Percentiles rank a stretch among this genome's conserved stretches.
Evolutionary conservation across 2,113 vertebrate genomes (phyloP).

Genomic region (Rhinopomastus cyanomelas): DNA sequence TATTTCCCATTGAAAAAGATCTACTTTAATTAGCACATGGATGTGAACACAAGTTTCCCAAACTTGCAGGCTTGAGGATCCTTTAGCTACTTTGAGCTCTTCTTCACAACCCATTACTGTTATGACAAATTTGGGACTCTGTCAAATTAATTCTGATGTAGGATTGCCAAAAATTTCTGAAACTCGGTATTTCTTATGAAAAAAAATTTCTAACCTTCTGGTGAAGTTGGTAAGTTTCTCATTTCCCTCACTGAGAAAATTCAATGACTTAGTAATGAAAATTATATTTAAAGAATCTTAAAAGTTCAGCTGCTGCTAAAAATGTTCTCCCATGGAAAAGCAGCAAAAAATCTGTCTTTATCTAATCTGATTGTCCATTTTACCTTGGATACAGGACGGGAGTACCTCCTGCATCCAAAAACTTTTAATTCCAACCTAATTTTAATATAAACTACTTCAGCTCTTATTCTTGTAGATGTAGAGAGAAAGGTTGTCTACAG

Average conservation of each 20-base stretch:
- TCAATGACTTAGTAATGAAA: background rate
- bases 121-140: background rate
- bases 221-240: background rate
- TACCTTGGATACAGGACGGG: background rate
- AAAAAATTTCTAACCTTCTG: background rate
- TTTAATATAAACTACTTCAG: background rate
- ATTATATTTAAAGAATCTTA: background rate
- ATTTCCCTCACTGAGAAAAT: background rate
- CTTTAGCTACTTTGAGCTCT: background rate
- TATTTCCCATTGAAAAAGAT: background rate
- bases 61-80: background rate
- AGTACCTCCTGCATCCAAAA: background rate
- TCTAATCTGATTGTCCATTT: background rate
- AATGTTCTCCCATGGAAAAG: background rate
- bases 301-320: background rate
- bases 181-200: background rate
- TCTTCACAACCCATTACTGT: background rate
- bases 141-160: background rate
- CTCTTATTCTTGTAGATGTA: background rate
- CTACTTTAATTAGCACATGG: background rate
- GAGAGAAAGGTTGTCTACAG: background rate
- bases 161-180: background rate
- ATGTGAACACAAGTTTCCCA: background rate
- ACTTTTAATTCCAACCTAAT: background rate
- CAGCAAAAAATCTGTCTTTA: background rate